Evolutionary conservation across 1,140 invertebrate species (phyloP), one percentile per base, ranked within the genome.

Genomic region (Spodoptera frugiperda): DNA sequence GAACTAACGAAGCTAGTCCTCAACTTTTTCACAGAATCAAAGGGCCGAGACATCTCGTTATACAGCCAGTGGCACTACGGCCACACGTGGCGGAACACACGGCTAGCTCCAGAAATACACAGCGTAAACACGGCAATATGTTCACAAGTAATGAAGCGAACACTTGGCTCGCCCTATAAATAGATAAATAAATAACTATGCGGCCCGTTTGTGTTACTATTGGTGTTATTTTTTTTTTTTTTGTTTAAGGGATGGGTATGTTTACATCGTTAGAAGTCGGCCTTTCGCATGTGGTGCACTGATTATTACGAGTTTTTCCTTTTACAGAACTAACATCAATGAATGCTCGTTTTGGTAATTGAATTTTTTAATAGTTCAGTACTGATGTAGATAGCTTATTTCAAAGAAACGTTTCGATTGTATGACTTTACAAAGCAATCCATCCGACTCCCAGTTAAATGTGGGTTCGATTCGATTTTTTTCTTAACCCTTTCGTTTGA

Each of bases 111-210:
- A 92, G 90, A 93, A 93, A 93, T 93, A 93, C 82, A 78, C 88
- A 87, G 84, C 73, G 87, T 93, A 93, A 93, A 93, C 91, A 93
- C 76, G 80, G 84, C 89, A 89, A 89, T 87, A 89, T 91, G 90
- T 93, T 92, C 84, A 86, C 86, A 90, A 88, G 83, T 88, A 88
- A 87, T 86, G 86, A 82, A 84, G 70, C 85, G 84, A 91, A 90
- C 91, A 91, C 91, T 93, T 90, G 90, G 87, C 82, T 76, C 53
- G 73, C 72, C 78, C 84, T 90, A 93, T 89, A 91, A 91, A 93
- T 93, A 93, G 90, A 90, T 85, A 89, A 89, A 91, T 89, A 87
- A 88, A 86, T 80, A 84, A 84, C 78, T 77, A 85, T 82, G 74
- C 63, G 61, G 78, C 44, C 71, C 59, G 68, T 78, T 77, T 80